A percentile compares a stretch with the other conserved stretches of the same genome.
phyloP scores from a whole-genome alignment of 2,888 invertebrate species.

The Scaptodrosophila latifasciaeformis region DNA sequence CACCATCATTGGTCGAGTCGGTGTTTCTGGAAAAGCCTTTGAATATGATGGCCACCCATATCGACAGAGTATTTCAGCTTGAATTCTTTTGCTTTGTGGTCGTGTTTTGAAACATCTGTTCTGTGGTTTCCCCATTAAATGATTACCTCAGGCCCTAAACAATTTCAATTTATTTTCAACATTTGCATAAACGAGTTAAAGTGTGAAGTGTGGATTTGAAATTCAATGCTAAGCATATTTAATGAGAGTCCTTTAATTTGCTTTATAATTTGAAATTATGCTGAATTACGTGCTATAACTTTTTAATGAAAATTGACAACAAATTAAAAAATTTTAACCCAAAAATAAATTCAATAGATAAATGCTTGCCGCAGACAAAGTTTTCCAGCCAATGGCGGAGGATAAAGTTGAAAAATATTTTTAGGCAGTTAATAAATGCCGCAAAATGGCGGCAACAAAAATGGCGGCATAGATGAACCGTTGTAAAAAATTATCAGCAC shows the following conservation, averaged over 20 bases:
- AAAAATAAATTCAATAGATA: neutral
- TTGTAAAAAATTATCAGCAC: slow-evolving; percentile 36
- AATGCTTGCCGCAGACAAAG: neutral
- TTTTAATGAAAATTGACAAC: slow-evolving; percentile 17
- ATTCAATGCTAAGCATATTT: too few relatives aligned
- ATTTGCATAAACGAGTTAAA: too few relatives aligned
- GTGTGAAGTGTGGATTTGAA: too few relatives aligned
- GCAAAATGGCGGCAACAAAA: slow-evolving; percentile 1
- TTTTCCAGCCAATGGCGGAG: neutral
- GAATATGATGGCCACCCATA: neutral
- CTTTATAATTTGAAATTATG: neutral
- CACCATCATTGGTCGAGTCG: slow-evolving; percentile 17
- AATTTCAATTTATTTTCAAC: too few relatives aligned
- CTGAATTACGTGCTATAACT: neutral
- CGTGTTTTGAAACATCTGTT: slow-evolving; percentile 5
- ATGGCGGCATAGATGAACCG: slow-evolving; percentile 2
- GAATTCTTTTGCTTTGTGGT: slow-evolving; percentile 12
- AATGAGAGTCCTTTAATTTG: too few relatives aligned
- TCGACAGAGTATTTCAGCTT: slow-evolving; percentile 4
- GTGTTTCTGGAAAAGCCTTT: slow-evolving; percentile 18
- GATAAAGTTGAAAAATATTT: too few relatives aligned
- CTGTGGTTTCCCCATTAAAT: too few relatives aligned
- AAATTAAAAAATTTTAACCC: slow-evolving; percentile 9
- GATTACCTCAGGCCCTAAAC: too few relatives aligned
- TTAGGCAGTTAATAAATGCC: neutral